A percentile compares a stretch with the other conserved stretches of the same genome.
Evolutionary conservation across 1,140 invertebrate genomes (phyloP).

Genomic region (Trichoplusia ni): DNA sequence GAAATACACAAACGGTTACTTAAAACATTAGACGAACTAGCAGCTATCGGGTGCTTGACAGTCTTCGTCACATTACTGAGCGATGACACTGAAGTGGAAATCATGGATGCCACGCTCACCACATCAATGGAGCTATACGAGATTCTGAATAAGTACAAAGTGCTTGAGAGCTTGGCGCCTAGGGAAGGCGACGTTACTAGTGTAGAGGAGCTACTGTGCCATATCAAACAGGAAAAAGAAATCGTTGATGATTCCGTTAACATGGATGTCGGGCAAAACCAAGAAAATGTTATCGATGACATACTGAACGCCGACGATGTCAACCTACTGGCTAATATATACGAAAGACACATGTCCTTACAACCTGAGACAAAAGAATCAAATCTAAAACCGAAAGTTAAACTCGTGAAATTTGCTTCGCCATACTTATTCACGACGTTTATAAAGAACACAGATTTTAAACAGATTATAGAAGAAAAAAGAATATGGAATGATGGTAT

Average conservation of each 20-base stretch:
- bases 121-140: slow-evolving; percentile 83
- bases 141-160: slow-evolving; percentile 84
- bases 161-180: slow-evolving; percentile 58
- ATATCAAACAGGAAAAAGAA: slow-evolving; percentile 49
- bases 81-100: slow-evolving; percentile 87
- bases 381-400: slow-evolving; percentile 42
- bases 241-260: slow-evolving; percentile 19
- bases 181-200: slow-evolving; percentile 50
- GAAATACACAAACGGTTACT: slow-evolving; percentile 86
- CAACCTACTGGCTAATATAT: slow-evolving; percentile 69
- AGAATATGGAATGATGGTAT: slow-evolving; percentile 72
- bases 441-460: slow-evolving; percentile 61
- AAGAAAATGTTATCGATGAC: slow-evolving; percentile 69
- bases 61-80: slow-evolving; percentile 84
- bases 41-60: slow-evolving; percentile 85
- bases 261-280: slow-evolving; percentile 17
- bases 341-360: slow-evolving; percentile 64
- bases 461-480: slow-evolving; percentile 65
- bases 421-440: slow-evolving; percentile 63
- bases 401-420: slow-evolving; percentile 56
- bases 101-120: slow-evolving; percentile 83
- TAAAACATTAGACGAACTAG: slow-evolving; percentile 85
- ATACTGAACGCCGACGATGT: slow-evolving; percentile 70
- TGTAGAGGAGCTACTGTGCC: slow-evolving; percentile 53
- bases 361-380: slow-evolving; percentile 35